Base-by-base conservation (phyloP, 2,888 invertebrate species). In the Noctua comes region DNA sequence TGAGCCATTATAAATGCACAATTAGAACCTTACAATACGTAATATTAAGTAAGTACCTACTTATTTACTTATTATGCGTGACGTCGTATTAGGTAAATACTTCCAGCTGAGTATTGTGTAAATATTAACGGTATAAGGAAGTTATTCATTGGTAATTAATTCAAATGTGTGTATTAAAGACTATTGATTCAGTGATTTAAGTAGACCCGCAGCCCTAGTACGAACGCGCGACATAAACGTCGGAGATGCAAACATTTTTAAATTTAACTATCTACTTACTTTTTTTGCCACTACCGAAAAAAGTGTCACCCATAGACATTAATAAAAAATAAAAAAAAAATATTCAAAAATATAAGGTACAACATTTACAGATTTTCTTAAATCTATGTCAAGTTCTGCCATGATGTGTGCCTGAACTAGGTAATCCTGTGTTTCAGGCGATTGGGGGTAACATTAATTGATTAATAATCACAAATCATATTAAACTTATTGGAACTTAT, bases 21-120 rank as follows among this genome's bases (percentile, higher is more conserved):
- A 86, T 84, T 80, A 80, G 77, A 84, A 80, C 31, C 77, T 80
- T 86, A 76, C 86, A 86, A 83, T 80, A 65, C 68, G 64, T 77
- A 70, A 69, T 73, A 73, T 24, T 48, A 46, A 76, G 68, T 77
- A 46, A 76, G 59, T 81, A 75, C 64, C 18, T n/a, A 76, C 79
- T 68, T 68, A 48, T 59, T 62, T 79, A 57, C 48, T 85, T 86
- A 80, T 76, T 86, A 86, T 76, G 84, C 84, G 80, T 86, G 80
- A 80, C 86, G 84, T 21, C 24, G 68, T 76, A 79, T 76, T 73
- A 66, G 64, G 68, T 80, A 43, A 82, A 72, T 85, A 70, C 62
- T 73, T 73, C 59, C 27, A 76, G 46, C 68, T 68, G 80, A 66
- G 77, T 76, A 84, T 79, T 86, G 66, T 79, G 79, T 85, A 78